Percentiles rank a stretch among this genome's conserved stretches.
Evolutionary conservation across 2,888 invertebrate genomes (phyloP).

Genomic region (Ichneumoninae sp.): DNA sequence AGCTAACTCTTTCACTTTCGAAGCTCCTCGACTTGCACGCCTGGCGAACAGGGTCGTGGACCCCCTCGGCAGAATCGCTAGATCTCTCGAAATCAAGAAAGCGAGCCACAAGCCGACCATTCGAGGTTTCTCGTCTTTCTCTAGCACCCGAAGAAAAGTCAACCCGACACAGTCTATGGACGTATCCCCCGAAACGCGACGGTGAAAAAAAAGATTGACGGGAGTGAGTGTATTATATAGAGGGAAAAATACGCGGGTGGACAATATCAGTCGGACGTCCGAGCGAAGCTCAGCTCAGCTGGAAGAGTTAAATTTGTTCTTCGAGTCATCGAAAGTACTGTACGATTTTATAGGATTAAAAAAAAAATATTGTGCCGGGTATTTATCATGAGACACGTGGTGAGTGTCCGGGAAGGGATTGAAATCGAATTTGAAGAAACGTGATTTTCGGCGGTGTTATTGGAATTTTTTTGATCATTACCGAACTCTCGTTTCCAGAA

Average conservation of each 20-base stretch:
- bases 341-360: background rate
- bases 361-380: background rate
- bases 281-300: slow-evolving; percentile 60
- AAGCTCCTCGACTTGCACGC: slow-evolving; percentile 59
- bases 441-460: slow-evolving; percentile 19
- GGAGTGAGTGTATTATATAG: slow-evolving; percentile 75
- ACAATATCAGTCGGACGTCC: slow-evolving; percentile 71
- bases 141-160: slow-evolving; percentile 54
- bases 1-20: slow-evolving; percentile 68
- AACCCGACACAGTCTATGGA: slow-evolving; percentile 37
- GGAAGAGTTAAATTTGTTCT: slow-evolving; percentile 55
- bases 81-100: slow-evolving; percentile 67
- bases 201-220: slow-evolving; percentile 46
- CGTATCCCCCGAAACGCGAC: slow-evolving; percentile 49
- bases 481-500: slow-evolving; percentile 55
- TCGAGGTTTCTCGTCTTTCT: slow-evolving; percentile 56
- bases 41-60: slow-evolving; percentile 64
- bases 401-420: slow-evolving; percentile 69
- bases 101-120: slow-evolving; percentile 52
- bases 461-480: background rate
- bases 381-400: slow-evolving; percentile 76
- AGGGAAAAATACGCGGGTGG: slow-evolving; percentile 70
- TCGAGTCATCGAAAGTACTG: slow-evolving; percentile 33
- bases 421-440: slow-evolving; percentile 19
- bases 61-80: slow-evolving; percentile 54